Evolutionary conservation across 2,888 invertebrate species (phyloP).

Genomic region (Oscheius myriophilus): DNA sequence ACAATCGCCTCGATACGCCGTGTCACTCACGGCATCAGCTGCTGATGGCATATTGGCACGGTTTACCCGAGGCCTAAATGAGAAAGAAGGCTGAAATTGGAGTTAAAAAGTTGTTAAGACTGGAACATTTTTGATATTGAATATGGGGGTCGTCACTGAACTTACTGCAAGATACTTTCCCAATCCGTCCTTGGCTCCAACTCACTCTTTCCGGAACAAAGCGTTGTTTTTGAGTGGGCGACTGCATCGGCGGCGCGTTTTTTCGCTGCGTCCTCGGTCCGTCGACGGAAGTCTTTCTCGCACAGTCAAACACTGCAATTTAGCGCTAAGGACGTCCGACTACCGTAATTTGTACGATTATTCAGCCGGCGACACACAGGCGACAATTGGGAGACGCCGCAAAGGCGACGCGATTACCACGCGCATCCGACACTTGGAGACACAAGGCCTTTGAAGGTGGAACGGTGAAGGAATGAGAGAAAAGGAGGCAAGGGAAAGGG

Average conservation of each 20-base stretch:
- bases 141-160: no score
- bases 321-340: slow-evolving; percentile 19
- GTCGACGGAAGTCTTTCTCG: slow-evolving; percentile 25
- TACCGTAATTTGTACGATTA: slow-evolving; percentile 31
- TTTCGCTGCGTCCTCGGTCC: slow-evolving; percentile 6
- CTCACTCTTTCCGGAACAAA: no score
- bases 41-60: slow-evolving; percentile 5
- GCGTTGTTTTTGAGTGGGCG: no score
- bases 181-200: no score
- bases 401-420: slow-evolving; percentile 21
- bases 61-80: not conserved
- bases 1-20: slow-evolving; percentile 8
- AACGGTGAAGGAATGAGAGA: no score
- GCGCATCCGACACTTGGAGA: no score
- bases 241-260: not conserved
- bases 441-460: no score
- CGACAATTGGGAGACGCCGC: slow-evolving; percentile 25
- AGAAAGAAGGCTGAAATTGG: slow-evolving; percentile 2
- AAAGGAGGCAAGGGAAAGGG: no score
- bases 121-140: no score
- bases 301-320: slow-evolving; percentile 14
- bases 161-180: no score
- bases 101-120: no score
- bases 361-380: slow-evolving; percentile 14
- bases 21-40: slow-evolving; percentile 5